Conservation (phyloP, 2,888 invertebrate genomes). For the Ditylenchus weischeri region DNA sequence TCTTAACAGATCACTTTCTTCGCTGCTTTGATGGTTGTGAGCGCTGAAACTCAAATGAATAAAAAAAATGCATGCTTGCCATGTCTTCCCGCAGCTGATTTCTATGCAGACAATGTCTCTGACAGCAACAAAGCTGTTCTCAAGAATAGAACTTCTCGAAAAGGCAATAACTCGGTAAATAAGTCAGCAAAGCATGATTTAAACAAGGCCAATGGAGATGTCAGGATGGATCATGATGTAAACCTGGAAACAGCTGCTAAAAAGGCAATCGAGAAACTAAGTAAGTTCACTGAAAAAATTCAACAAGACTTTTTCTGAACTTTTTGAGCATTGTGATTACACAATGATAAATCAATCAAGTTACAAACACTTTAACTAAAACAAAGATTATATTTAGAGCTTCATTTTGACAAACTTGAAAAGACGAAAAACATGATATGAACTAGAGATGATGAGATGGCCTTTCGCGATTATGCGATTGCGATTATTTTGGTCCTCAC, state of each 20-base stretch:
- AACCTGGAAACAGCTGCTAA: background rate
- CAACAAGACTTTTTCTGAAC: background rate
- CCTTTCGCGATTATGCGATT: too few relatives aligned
- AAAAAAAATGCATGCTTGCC: constrained; percentile 64
- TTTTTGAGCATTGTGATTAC: too few relatives aligned
- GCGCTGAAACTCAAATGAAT: constrained; percentile 81
- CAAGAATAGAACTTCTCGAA: background rate
- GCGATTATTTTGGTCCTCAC: too few relatives aligned
- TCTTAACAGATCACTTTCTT: constrained; percentile 78
- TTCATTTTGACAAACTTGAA: too few relatives aligned
- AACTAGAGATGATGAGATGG: too few relatives aligned
- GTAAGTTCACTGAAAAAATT: constrained; percentile 18
- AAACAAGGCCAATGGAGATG: too few relatives aligned
- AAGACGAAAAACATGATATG: too few relatives aligned
- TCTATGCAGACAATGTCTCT: constrained; percentile 26
- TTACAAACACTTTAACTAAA: too few relatives aligned
- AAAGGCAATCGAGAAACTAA: constrained; percentile 16
- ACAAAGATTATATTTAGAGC: too few relatives aligned
- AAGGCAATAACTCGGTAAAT: too few relatives aligned
- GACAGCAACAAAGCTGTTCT: constrained; percentile 16
- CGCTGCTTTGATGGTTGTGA: constrained; percentile 82
- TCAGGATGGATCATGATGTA: too few relatives aligned
- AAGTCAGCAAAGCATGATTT: too few relatives aligned
- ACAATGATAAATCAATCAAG: background rate
- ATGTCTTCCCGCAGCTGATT: constrained; percentile 36